phyloP scores from a whole-genome alignment of 2,113 vertebrate genomes.

The Saccopteryx leptura region DNA sequence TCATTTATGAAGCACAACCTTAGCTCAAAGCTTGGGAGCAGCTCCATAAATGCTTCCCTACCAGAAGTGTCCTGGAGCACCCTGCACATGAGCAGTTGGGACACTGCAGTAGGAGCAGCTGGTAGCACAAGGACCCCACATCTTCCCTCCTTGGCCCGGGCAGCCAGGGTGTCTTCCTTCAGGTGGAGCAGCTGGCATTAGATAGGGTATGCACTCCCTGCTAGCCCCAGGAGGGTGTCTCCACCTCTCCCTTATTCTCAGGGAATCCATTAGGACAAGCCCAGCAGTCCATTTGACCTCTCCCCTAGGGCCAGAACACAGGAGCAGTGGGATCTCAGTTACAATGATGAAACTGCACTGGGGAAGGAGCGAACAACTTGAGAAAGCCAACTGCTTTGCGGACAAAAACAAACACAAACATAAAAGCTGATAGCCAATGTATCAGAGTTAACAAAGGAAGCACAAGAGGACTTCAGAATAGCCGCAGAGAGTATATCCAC shows the following conservation, averaged over 20 bases:
- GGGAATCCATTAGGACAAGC: neutral
- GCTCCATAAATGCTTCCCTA: neutral
- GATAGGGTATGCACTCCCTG: neutral
- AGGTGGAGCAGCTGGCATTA: neutral
- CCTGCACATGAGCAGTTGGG: neutral
- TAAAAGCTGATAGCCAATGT: neutral
- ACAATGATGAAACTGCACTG: neutral
- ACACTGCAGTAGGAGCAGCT: neutral
- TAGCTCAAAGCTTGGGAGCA: neutral
- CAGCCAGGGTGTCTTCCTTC: neutral
- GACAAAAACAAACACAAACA: neutral
- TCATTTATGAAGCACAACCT: neutral
- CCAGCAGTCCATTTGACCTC: neutral
- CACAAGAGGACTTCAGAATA: neutral
- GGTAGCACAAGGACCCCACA: neutral
- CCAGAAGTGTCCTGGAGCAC: neutral
- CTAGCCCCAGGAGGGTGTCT: neutral
- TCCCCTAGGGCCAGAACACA: neutral
- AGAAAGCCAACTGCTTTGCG: neutral
- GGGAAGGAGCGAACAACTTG: neutral
- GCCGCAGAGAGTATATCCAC: too few relatives aligned
- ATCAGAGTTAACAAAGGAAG: neutral
- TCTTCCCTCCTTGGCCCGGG: neutral
- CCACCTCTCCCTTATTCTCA: neutral
- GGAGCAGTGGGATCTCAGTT: neutral